A percentile compares a stretch with the other conserved stretches of the same genome.
These are phyloP conservation scores for Odontothrips loti DNA, from an alignment of 2,888 invertebrate genomes.

Conservation along the genomic window DNA sequence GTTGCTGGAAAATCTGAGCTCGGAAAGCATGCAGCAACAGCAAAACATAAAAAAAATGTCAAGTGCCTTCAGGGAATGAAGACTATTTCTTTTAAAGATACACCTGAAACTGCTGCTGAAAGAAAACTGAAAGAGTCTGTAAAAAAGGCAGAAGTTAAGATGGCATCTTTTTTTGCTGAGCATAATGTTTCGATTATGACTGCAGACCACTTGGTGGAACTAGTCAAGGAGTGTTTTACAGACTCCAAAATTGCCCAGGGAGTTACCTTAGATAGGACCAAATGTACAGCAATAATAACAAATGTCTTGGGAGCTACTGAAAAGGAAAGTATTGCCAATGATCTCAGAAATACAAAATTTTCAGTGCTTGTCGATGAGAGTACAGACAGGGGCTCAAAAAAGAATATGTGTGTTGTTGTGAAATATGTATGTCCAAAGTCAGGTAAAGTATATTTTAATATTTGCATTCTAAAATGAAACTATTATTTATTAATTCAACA, in stretches of 20 bases:
- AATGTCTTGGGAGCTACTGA: not conserved
- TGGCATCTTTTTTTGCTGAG: not conserved
- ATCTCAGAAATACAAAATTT: not conserved
- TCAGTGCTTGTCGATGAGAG: not conserved
- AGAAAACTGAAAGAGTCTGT: constrained; percentile 30
- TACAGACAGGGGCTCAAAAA: not conserved
- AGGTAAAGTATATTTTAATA: constrained; percentile 29
- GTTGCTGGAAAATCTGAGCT: constrained; percentile 17
- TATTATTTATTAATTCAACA: not conserved
- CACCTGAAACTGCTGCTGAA: constrained; percentile 25
- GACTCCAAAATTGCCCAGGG: not conserved
- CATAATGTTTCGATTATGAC: not conserved
- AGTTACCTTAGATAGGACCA: not conserved
- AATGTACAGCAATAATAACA: not conserved
- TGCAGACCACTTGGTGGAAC: not conserved
- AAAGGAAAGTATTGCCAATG: not conserved
- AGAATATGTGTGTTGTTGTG: not conserved
- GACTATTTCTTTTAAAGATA: not conserved
- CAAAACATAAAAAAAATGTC: not conserved
- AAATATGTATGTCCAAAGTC: not conserved
- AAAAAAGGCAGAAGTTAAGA: not conserved
- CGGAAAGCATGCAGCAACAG: not conserved
- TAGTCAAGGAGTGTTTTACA: not conserved
- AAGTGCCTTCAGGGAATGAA: not conserved
- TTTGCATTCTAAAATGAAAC: too few species aligned